Evolutionary conservation across 2,113 vertebrate species (phyloP), one percentile per base, ranked within the genome.

Genomic region (Cariama cristata): DNA sequence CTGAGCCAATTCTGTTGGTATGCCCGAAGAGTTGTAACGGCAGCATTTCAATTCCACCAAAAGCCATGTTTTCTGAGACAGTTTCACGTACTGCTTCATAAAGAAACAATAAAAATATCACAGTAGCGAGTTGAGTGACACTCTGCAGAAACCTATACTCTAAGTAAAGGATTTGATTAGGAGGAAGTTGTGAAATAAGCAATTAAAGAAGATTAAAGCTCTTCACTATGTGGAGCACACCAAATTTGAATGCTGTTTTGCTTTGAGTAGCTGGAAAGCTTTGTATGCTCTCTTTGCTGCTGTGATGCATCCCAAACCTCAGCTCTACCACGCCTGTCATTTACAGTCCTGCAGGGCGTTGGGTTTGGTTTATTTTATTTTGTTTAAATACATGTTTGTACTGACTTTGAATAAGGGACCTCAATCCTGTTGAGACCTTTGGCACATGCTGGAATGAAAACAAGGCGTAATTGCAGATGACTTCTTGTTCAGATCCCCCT

Each of bases 111-210:
- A 45, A 69, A 76, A 86, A 86, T 22, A 22, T 2, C 26, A 12
- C 45, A 28, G 45, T 23, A 62, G 45, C 0, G 0, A 42, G n/a
- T 35, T 1, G 1, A 81, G 88, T 5, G 1, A 6, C 2, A 0
- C 44, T 50, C 77, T 42, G 88, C 76, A 64, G 72, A 84, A 80
- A 74, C 32, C 52, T 0, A 0, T 50, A 3, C 42, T 71, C n/a
- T 12, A 12, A 63, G 63, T 20, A 9, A 32, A 92, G 58, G 92
- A 42, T 77, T 92, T 93, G 88, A 69, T 93, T 32, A 81, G 83
- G 64, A 84, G 76, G 56, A 88, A 77, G 83, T 52, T 23, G 10
- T 71, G 59, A 88, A 86, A 56, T 38, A 27, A 88, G 63, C 55
- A 88, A 8, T 89, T 72, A 47, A 66, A 71, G 72, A 52, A 76